Evolutionary conservation across 2,113 vertebrate genomes (phyloP).

Genomic region (Shinisaurus crocodilurus): DNA sequence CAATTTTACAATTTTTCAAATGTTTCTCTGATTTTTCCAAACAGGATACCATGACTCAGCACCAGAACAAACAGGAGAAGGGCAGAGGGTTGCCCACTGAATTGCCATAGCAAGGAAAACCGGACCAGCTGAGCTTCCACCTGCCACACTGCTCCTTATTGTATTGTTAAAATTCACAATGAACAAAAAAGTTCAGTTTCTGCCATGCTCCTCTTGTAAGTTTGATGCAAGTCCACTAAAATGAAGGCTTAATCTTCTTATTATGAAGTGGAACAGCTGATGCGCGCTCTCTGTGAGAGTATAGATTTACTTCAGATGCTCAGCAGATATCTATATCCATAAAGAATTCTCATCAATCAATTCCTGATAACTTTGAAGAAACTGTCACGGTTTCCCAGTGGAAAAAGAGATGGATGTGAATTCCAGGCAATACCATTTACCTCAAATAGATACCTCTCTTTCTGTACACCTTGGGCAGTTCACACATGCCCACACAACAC

Average conservation of each 20-base stretch:
- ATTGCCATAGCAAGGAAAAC: slow-evolving; percentile 2
- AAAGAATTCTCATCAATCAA: slow-evolving; percentile 14
- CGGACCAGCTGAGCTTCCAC: background rate
- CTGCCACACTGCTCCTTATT: background rate
- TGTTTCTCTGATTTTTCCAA: background rate
- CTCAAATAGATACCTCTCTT: background rate
- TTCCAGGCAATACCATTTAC: background rate
- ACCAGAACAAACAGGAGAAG: background rate
- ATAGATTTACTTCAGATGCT: slow-evolving; percentile 21
- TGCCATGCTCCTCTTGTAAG: slow-evolving; percentile 8
- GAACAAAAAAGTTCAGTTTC: slow-evolving; percentile 11
- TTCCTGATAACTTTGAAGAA: slow-evolving; percentile 1
- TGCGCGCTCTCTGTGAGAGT: slow-evolving; percentile 5
- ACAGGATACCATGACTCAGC: background rate
- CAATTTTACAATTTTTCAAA: background rate
- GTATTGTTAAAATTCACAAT: background rate
- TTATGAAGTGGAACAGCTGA: slow-evolving; percentile 5
- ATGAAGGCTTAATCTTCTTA: slow-evolving; percentile 1
- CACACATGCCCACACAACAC: background rate
- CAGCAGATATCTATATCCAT: background rate
- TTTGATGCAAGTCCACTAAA: fast-evolving
- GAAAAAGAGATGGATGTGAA: slow-evolving; percentile 19
- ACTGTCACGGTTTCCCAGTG: slow-evolving; percentile 10
- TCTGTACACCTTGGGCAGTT: slow-evolving; percentile 2
- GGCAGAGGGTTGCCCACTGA: background rate